Evolutionary conservation across 2,888 invertebrate species (phyloP), one percentile per base, ranked within the genome.

Genomic region (Stenodera caucasica): DNA sequence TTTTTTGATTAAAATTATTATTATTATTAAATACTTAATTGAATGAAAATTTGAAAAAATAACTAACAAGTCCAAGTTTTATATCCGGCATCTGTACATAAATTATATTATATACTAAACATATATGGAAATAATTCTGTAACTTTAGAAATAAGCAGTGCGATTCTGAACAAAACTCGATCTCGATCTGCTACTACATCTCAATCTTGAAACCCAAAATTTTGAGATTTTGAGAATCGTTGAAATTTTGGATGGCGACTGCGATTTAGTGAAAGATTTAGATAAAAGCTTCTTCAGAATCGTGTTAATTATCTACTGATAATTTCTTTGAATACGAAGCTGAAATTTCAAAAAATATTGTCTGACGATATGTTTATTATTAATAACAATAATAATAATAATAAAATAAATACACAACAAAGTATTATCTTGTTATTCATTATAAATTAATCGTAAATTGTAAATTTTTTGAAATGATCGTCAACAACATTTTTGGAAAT

Each of bases 361-460:
- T 74, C 71, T 71, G 62, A 60, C 65, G 66, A 64, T 68, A 67
- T 70, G 66, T 67, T 67, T 26, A 26, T 3, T 26, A 26, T n/a
- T n/a, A n/a, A n/a, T n/a, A 40, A 40, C 37, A 40, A 40, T 18
- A 40, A 40, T 9, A 40, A 18, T 15, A 37, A 37, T n/a, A n/a
- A n/a, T n/a, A 26, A 68, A 66, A 56, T 66, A 71, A 63, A 60
- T 60, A 55, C 23, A 30, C 52, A 69, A 71, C 64, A 65, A 74
- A 75, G 74, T 76, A 75, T 75, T 75, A 75, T 74, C 71, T 74
- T 74, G 74, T 75, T 74, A 71, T 64, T 69, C 69, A 73, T 60
- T 70, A n/a, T n/a, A n/a, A 60, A 67, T 62, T 21, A 58, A 61
- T 26, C 57, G 68, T 72, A 70, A 70, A 61, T 67, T 66, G 72